Evolutionary conservation across 2,888 invertebrate species (phyloP), one percentile per base, ranked within the genome.

Genomic region (Amorpha juglandis): DNA sequence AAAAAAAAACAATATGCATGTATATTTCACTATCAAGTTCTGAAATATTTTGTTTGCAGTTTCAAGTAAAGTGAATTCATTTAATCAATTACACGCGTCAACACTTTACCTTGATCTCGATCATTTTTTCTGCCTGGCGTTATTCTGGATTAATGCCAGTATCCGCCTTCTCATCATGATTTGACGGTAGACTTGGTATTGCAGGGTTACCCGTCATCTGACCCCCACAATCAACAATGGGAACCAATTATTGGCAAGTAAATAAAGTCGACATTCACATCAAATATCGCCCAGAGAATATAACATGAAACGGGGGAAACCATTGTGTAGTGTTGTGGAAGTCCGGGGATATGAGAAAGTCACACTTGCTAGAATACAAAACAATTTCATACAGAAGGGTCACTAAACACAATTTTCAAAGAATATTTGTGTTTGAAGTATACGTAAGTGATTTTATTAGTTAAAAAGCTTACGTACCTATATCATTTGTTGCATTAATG

Each of bases 331-430:
- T 53, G 53, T 64, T 64, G 64, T 53, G 64, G 53, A 53, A 64
- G 47, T 53, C 64, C 64, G 64, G 33, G 64, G 47, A 64, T 64
- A 53, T 53, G 53, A 53, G 63, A 63, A 52, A 64, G 27, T 53
- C 33, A 33, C 64, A 64, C 53, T 33, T 27, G 47, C 6, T 33
- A 7, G 9, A 63, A 12, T 47, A 53, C 16, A 64, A 64, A 47
- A 45, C 16, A 33, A 12, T 19, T 51, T 14, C 1, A 1, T 12
- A 33, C 45, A 45, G 53, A 52, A 33, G 33, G 16, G 16, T 33
- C 12, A 47, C 16, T 35, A n/a, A 0, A 12, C 27, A 21, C 27
- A 6, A n/a, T 8, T 27, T 4, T 38, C 38, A 7, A 9, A 38
- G 27, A 27, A 27, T n/a, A n/a, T n/a, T 7, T 35, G 3, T 35